A percentile compares a stretch with the other conserved stretches of the same genome.
phyloP scores from a whole-genome alignment of 1,140 invertebrate genomes.

The Drosophila bocqueti region DNA sequence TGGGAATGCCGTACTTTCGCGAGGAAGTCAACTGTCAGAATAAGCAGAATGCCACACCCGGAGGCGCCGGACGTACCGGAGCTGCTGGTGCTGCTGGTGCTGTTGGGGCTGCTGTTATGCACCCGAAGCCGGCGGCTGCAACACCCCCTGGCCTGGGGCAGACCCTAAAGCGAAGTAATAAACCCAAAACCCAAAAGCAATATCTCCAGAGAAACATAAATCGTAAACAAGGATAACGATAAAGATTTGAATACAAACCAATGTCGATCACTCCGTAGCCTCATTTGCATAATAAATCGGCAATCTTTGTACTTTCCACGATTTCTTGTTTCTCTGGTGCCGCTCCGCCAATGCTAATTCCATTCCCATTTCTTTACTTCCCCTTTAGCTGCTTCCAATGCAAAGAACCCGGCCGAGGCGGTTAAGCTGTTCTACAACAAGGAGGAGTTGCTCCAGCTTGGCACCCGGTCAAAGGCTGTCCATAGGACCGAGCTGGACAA shows the following conservation, averaged over 20 bases:
- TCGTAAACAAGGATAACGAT: slow-evolving; percentile 16
- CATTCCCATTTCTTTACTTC: neutral
- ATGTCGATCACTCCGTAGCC: neutral
- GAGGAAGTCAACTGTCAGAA: slow-evolving; percentile 49
- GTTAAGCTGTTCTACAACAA: slow-evolving; percentile 51
- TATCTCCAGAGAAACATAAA: slow-evolving; percentile 54
- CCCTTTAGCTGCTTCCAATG: slow-evolving; percentile 18
- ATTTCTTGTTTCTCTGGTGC: slow-evolving; percentile 33
- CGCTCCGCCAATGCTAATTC: neutral
- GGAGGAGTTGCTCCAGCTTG: slow-evolving; percentile 44
- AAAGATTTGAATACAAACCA: neutral
- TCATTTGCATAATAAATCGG: slow-evolving; percentile 21
- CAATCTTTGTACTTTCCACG: slow-evolving; percentile 7
- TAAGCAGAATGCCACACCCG: slow-evolving; percentile 13
- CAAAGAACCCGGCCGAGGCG: slow-evolving; percentile 17
- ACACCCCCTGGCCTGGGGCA: slow-evolving; percentile 32
- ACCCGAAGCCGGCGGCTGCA: neutral
- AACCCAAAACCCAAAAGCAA: slow-evolving; percentile 17
- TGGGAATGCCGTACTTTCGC: slow-evolving; percentile 56
- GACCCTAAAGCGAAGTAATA: slow-evolving; percentile 65
- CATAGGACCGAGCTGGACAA: slow-evolving; percentile 51
- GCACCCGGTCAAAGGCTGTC: neutral
- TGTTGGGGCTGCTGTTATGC: neutral
- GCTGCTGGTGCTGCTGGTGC: neutral
- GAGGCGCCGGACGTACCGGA: neutral